Evolutionary conservation across 2,888 invertebrate genomes (phyloP), one percentile per base, ranked within the genome.

Genomic region (Galerucella nymphaeae): DNA sequence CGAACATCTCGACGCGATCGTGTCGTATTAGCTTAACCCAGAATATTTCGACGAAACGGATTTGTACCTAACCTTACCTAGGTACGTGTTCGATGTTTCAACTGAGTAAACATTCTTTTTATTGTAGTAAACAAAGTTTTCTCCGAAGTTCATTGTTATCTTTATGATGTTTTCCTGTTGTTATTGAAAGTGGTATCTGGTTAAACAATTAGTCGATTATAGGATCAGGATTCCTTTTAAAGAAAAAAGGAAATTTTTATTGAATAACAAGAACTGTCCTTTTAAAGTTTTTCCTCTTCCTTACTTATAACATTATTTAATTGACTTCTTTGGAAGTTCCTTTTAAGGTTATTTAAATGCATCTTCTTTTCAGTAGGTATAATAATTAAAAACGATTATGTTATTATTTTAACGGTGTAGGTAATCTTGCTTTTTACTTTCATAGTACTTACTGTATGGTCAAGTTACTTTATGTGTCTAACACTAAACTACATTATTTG

Each of bases 101-200:
- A 64, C 18, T 57, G 16, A 48, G 23, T 42, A 69, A 38, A 63
- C 69, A 59, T 16, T 23, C 5, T 16, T 42, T 48, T 64, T 64
- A 64, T 16, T 63, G 63, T 42, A 64, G 45, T 50, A 48, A 57
- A 57, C 57, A 65, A 42, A 64, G 58, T 66, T 67, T 58, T 65
- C 65, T 64, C 58, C 14, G 18, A 70, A 65, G 57, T 42, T 59
- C 20, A 57, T 64, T 70, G 65, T 70, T 58, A 65, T 70, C 70
- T 65, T 30, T 58, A 50, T 18, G 64, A 64, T 38, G 18, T 57
- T 23, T 70, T 64, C 63, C 64, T 70, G 55, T 64, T 57, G 70
- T 38, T 13, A 64, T 48, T 48, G 64, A 58, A 64, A 64, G 64
- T 48, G 42, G 30, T 64, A 70, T 70, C 64, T 23, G 50, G 48